phyloP scores from a whole-genome alignment of 1,140 invertebrate genomes.

The Sminthurides bifidus region DNA sequence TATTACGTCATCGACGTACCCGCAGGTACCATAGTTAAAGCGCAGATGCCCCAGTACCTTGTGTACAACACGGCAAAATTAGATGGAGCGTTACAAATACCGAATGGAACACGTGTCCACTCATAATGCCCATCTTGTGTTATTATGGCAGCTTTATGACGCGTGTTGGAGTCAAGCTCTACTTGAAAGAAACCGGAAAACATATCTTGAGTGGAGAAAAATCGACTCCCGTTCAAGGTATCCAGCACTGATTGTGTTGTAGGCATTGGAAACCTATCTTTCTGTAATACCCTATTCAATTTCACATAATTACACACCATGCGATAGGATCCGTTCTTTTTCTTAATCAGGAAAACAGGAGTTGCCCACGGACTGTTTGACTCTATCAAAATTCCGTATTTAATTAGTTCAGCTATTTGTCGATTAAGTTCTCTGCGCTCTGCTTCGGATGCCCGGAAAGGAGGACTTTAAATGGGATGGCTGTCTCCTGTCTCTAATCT shows the following conservation, averaged over 20 bases:
- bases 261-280: no score
- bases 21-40: no score
- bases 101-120: conserved; percentile 35
- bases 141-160: conserved; percentile 39
- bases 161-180: conserved; percentile 19
- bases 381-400: neutral
- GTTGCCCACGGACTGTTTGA: neutral
- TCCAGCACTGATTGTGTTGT: no score
- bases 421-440: neutral
- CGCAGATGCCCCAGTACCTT: no score
- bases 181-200: conserved; percentile 36
- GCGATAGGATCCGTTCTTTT: no score
- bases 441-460: neutral
- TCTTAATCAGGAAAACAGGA: neutral
- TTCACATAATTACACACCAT: no score
- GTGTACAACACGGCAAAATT: no score
- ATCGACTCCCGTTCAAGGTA: no score
- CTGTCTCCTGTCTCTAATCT: neutral
- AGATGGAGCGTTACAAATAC: no score
- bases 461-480: neutral
- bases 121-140: conserved; percentile 36
- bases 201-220: no score
- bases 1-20: no score
- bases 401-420: neutral
- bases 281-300: no score